phyloP scores from a whole-genome alignment of 1,140 invertebrate species.

The Pseudomyrmex pallidus region DNA sequence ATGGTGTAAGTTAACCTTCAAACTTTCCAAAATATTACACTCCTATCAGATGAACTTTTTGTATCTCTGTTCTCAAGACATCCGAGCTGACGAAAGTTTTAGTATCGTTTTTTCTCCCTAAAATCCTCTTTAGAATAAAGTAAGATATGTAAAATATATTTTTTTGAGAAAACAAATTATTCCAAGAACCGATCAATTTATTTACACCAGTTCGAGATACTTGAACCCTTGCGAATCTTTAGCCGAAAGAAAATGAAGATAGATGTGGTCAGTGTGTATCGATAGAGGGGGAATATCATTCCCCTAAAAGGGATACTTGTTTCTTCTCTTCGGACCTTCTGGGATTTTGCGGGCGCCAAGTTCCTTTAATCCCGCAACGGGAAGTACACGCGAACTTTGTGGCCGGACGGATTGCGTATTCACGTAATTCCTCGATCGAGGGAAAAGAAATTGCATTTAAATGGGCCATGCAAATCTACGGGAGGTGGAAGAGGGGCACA shows the following conservation, averaged over 20 bases:
- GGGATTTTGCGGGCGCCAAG: slow-evolving; percentile 18
- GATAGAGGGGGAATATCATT: neutral
- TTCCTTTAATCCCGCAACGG: slow-evolving; percentile 56
- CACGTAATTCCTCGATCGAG: slow-evolving; percentile 74
- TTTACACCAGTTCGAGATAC: neutral
- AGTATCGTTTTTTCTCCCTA: too few relatives aligned
- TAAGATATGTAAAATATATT: too few relatives aligned
- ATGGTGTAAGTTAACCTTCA: neutral
- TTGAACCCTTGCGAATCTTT: neutral
- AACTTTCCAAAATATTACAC: neutral
- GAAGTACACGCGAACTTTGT: slow-evolving; percentile 30
- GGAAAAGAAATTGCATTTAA: slow-evolving; percentile 76
- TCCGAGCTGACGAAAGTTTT: too few relatives aligned
- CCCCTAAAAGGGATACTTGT: neutral
- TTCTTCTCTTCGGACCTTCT: neutral
- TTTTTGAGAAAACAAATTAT: too few relatives aligned
- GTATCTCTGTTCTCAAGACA: too few relatives aligned
- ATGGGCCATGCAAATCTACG: slow-evolving; percentile 74
- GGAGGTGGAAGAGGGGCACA: neutral
- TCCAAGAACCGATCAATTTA: too few relatives aligned
- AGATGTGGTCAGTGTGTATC: neutral
- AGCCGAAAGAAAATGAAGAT: neutral
- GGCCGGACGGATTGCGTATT: slow-evolving; percentile 68
- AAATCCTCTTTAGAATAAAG: too few relatives aligned
- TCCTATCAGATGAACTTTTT: too few relatives aligned